These are phyloP conservation scores for Apotomis turbidana DNA, from an alignment of 2,888 invertebrate genomes.

Conservation along the genomic window DNA sequence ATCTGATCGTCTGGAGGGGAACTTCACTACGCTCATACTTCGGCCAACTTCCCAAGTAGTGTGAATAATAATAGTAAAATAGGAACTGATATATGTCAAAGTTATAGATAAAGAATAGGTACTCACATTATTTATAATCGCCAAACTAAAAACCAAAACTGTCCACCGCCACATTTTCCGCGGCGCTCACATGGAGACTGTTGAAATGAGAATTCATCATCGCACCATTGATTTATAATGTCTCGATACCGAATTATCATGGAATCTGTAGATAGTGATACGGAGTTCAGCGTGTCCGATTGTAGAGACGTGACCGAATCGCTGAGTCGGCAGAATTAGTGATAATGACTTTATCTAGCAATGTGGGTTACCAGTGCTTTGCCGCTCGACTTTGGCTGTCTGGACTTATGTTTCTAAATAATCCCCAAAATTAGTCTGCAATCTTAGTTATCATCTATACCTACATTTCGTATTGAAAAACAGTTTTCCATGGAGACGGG, in stretches of 20 bases:
- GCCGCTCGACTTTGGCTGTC: neutral
- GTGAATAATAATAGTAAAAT: too few relatives aligned
- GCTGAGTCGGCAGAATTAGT: slow-evolving; percentile 26
- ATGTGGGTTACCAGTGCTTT: slow-evolving; percentile 45
- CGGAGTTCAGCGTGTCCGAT: slow-evolving; percentile 37
- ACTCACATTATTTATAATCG: slow-evolving; percentile 54
- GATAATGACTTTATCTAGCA: slow-evolving; percentile 50
- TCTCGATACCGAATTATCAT: neutral
- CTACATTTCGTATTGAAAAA: too few relatives aligned
- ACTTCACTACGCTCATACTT: too few relatives aligned
- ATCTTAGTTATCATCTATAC: too few relatives aligned
- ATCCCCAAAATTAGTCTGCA: too few relatives aligned
- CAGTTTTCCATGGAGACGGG: too few relatives aligned
- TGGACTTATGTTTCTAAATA: too few relatives aligned
- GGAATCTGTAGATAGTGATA: slow-evolving; percentile 35
- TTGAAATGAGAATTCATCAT: slow-evolving; percentile 26
- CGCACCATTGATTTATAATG: neutral
- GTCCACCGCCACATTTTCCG: slow-evolving; percentile 50
- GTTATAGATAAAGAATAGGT: slow-evolving; percentile 14
- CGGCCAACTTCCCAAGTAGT: too few relatives aligned
- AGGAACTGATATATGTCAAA: too few relatives aligned
- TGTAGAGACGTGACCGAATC: slow-evolving; percentile 43
- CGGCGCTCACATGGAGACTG: slow-evolving; percentile 40
- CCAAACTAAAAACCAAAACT: slow-evolving; percentile 44
- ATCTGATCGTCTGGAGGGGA: too few relatives aligned